Evolutionary conservation across 2,888 invertebrate species (phyloP).

Genomic region (Cephus sareptanus): DNA sequence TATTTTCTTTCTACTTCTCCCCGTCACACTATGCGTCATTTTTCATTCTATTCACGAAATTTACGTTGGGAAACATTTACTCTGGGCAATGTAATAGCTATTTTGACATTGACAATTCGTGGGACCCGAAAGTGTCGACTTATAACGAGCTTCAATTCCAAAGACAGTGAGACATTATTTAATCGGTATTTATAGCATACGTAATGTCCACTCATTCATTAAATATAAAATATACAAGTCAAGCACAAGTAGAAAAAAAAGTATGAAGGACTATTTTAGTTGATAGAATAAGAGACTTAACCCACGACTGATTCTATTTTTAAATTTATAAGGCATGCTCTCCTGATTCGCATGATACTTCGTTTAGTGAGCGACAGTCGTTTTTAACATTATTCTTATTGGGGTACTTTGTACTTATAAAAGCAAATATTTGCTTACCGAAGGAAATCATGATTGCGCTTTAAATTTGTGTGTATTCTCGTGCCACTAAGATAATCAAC

Average conservation of each 20-base stretch:
- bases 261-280: background rate
- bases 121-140: too few species aligned
- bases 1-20: background rate
- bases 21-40: background rate
- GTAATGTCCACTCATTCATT: background rate
- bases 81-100: background rate
- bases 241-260: background rate
- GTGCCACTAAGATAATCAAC: slow-evolving; percentile 48
- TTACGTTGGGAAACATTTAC: background rate
- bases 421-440: too few species aligned
- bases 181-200: background rate
- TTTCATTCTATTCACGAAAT: background rate
- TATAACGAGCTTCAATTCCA: background rate
- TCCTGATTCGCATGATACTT: background rate
- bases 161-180: background rate
- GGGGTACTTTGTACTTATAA: too few species aligned
- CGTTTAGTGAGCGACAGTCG: background rate
- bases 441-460: too few species aligned
- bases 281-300: background rate
- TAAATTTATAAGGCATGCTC: background rate
- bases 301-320: background rate
- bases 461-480: slow-evolving; percentile 44
- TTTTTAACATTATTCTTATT: background rate
- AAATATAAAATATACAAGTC: background rate
- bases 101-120: background rate